Base-by-base conservation (phyloP, 2,113 vertebrate genomes). In the human (Homo sapiens) region DNA sequence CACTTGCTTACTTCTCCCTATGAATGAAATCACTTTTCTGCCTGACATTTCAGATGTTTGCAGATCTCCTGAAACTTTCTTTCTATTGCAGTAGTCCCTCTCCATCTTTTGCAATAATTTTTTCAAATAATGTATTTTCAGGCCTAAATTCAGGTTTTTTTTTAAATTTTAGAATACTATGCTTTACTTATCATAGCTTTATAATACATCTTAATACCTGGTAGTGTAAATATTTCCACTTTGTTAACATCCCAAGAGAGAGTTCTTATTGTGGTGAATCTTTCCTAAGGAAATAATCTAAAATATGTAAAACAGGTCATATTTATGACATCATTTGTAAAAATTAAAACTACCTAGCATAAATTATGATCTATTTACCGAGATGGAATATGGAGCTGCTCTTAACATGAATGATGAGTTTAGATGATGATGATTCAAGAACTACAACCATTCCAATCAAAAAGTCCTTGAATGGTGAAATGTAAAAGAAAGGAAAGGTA, bases 181-280 rank as follows among this genome's bases (percentile, higher is more conserved):
- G 22, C 64, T 45, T 6, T 66, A 61, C 38, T 48, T 86, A 38
- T 12, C 50, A 20, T 94, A 45, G 66, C 43, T 94, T 90, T 93
- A 50, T 83, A 64, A 27, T 78, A 48, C 22, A 12, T 90, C 12
- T 82, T 85, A 83, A 18, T 73, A 50, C n/a, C 23, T 83, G 30
- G 1, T 66, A 55, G 27, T 50, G 10, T 73, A 89, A 59, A 70
- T 18, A 70, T 52, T 87, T 76, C 18, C 18, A 82, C n/a, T 94
- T 80, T 93, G 30, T 38, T 70, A 81, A 50, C 12, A 55, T 3
- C 11, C 43, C 25, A 75, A 40, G 11, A 68, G 16, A 75, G 45
- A 90, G 38, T 94, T 93, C 25, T 88, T 94, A n/a, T 66, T 93
- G 91, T 59, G 22, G 30, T 84, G 61, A 84, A 30, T 80, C 5